Base-by-base conservation (phyloP, 2,888 invertebrate species). In the Scaptomyza cyrtandrae region DNA sequence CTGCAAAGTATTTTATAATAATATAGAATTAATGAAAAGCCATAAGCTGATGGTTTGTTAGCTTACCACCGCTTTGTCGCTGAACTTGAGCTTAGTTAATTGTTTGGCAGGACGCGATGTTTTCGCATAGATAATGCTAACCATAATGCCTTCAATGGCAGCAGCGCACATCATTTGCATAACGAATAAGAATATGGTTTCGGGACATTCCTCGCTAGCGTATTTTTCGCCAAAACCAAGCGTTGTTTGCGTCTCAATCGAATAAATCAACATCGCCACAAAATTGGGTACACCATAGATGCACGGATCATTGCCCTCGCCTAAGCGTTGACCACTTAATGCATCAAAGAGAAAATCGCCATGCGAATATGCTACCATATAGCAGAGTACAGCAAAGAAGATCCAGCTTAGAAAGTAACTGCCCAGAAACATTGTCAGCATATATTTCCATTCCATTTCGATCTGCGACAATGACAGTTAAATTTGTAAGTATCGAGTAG, bases 391-490 rank as follows among this genome's bases (percentile, higher is more conserved):
- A 0, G 96, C 97, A 89, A 97, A 97, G 11, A 95, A 82, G 24
- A 96, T 92, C 97, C 97, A 98, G 89, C 96, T 95, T 11, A 94
- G 83, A 78, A 98, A 94, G 92, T 98, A 98, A 67, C 96, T 96
- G 68, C 96, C 93, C 35, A 96, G 94, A 91, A 98, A 98, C 60
- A 97, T 95, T 50, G 97, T 93, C 56, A 98, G 93, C 52, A 98
- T 98, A 95, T 97, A 98, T 65, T 97, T 94, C 99, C 99, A 99
- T 91, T 97, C 96, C 68, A 93, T 92, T 85, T 95, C 95, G 54
- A 95, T 93, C 88, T 92, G 78, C 43, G 35, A n/a, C 41, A 39
- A 46, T 37, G 41, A 16, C 35, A 24, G 13, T 53, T 39, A 41
- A 31, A 44, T 48, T 52, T 59, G 16, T 35, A 35, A 46, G 41